Base-by-base conservation (phyloP, 2,888 invertebrate genomes). In the Parascotia fuliginaria region DNA sequence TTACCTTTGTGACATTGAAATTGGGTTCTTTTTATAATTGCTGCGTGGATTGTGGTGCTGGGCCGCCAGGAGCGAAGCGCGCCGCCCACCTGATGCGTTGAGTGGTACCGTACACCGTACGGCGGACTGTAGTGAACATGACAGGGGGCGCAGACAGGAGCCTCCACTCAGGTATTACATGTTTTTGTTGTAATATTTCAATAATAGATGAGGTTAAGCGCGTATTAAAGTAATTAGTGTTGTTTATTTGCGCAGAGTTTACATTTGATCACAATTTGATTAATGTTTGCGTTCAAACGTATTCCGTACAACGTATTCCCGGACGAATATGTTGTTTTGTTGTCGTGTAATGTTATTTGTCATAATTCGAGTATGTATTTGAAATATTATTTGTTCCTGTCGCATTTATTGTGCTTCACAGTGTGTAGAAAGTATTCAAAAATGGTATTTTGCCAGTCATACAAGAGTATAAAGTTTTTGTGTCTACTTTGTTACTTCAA, bases 21-120 rank as follows among this genome's bases (percentile, higher is more conserved):
- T 83, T 86, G 86, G 88, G 88, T 88, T 90, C 89, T 91, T 91
- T 90, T 91, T 90, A 88, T 89, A 90, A 85, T 89, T 89, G 87
- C 89, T 91, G 90, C 87, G 83, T 89, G 89, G 88, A 89, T 86
- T 82, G 76, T 85, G 85, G 83, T 87, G 89, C 84, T 83, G 84
- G 78, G 74, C 74, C 72, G 79, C 79, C 81, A 85, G 83, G 80
- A 80, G 69, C 74, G 71, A 69, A 85, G 81, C 77, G 82, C 65
- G 76, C 74, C 71, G 71, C 70, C 73, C 67, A 73, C 71, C 59
- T 75, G 72, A 75, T 71, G 68, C 71, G 66, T 77, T 81, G 76
- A 81, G 81, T 77, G 83, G 73, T 66, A 61, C 67, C 73, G 65
- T 72, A 55, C 68, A 60, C 71, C 42, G 41, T 29, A 28, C 41